These are phyloP conservation scores for Peromyscus maniculatus DNA, from an alignment of 2,113 vertebrate genomes.

Conservation along the genomic window DNA sequence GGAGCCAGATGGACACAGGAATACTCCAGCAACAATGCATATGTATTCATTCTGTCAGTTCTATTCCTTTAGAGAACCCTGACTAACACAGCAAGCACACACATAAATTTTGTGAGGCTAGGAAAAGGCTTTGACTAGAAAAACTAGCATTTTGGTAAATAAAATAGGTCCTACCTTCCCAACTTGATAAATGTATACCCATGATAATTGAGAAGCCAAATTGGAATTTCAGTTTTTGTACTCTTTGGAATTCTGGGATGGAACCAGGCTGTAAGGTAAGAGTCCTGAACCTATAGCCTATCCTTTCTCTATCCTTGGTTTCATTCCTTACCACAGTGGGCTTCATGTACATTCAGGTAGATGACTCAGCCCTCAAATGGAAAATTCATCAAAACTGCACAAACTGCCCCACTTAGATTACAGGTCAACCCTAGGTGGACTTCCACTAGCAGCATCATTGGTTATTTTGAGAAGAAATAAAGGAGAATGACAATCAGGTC, in stretches of 20 bases:
- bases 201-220: background rate
- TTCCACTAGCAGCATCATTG: background rate
- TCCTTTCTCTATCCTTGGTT: background rate
- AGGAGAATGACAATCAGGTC: no score
- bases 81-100: background rate
- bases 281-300: background rate
- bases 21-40: background rate
- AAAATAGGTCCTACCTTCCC: background rate
- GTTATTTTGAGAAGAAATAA: background rate
- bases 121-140: background rate
- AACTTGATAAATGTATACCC: background rate
- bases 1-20: no score
- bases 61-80: background rate
- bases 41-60: background rate
- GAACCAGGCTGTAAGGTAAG: background rate
- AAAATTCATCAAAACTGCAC: background rate
- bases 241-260: background rate
- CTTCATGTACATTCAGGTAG: background rate
- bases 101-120: constrained; percentile 4
- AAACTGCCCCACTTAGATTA: background rate
- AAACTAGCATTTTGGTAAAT: constrained; percentile 8
- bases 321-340: background rate
- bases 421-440: background rate
- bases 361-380: background rate
- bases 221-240: background rate